Evolutionary conservation across 1,140 invertebrate genomes (phyloP).

Genomic region (Hyphantria cunea): DNA sequence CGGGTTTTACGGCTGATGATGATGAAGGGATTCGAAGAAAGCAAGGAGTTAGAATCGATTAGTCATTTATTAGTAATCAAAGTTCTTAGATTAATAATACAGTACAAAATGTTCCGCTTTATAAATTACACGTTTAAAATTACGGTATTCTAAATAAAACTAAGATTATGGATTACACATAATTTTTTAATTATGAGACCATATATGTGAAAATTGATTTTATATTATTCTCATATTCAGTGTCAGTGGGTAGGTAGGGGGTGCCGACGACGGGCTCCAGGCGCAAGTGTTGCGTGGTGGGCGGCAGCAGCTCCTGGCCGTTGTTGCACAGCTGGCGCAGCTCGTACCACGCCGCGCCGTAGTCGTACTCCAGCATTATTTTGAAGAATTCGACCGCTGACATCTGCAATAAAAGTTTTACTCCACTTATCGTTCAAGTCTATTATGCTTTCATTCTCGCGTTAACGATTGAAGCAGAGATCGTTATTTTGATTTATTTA

Average conservation of each 20-base stretch:
- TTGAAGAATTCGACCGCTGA: conserved; percentile 66
- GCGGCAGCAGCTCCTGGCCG: conserved; percentile 31
- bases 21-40: too few species aligned
- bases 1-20: too few species aligned
- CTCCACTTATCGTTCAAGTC: too few species aligned
- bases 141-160: too few species aligned
- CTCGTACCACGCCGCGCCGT: conserved; percentile 62
- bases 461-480: too few species aligned
- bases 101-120: too few species aligned
- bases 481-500: too few species aligned
- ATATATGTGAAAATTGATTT: conserved; percentile 50
- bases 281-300: conserved; percentile 12
- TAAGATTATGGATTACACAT: too few species aligned
- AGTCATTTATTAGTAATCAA: conserved; percentile 7
- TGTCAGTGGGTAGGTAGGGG: conserved; percentile 40
- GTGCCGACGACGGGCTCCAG: conserved; percentile 47
- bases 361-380: conserved; percentile 52
- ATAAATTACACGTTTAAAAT: too few species aligned
- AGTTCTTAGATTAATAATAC: not conserved
- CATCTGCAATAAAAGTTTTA: conserved; percentile 37
- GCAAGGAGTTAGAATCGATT: too few species aligned
- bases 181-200: conserved; percentile 11
- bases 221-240: conserved; percentile 50
- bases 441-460: too few species aligned
- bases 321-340: conserved; percentile 55